Evolutionary conservation across 2,797 vertebrate species (phyloP).

Genomic region (Cyclopterus lumpus): DNA sequence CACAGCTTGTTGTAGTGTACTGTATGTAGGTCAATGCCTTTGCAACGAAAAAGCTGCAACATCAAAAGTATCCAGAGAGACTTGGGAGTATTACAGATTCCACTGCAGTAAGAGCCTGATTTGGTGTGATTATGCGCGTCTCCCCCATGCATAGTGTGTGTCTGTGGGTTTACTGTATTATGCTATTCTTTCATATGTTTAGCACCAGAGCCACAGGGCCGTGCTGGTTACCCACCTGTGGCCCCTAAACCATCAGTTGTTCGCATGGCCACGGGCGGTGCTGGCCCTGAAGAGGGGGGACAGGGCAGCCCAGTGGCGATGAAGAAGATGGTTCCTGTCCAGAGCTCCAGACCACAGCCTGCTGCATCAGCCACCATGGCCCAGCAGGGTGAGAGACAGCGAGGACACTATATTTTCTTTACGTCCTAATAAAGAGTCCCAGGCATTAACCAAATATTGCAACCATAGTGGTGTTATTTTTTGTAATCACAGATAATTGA

Average conservation of each 20-base stretch:
- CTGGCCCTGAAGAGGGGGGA: constrained; percentile 70
- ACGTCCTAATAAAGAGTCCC: background rate
- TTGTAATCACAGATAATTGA: constrained; percentile 27
- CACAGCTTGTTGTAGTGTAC: constrained; percentile 51
- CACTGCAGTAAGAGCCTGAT: constrained; percentile 63
- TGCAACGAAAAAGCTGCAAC: constrained; percentile 68
- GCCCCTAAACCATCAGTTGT: constrained; percentile 83
- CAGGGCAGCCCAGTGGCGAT: constrained; percentile 80
- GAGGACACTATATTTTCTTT: background rate
- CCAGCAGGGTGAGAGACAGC: constrained; percentile 84
- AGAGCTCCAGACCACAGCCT: constrained; percentile 81
- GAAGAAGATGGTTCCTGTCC: constrained; percentile 86
- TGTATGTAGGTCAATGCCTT: constrained; percentile 80
- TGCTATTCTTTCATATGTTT: constrained; percentile 47
- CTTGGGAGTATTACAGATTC: constrained; percentile 56
- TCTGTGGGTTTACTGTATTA: constrained; percentile 42
- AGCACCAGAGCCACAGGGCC: constrained; percentile 80
- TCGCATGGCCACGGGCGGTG: constrained; percentile 72
- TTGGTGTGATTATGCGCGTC: constrained; percentile 50
- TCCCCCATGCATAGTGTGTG: constrained; percentile 37
- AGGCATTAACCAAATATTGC: constrained; percentile 6
- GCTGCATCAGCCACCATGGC: constrained; percentile 50
- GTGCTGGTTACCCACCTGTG: constrained; percentile 80
- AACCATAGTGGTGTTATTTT: constrained; percentile 6
- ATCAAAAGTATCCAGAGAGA: constrained; percentile 74